These are phyloP conservation scores for Peribatodes rhomboidaria DNA, from an alignment of 2,888 invertebrate species.

Conservation along the genomic window DNA sequence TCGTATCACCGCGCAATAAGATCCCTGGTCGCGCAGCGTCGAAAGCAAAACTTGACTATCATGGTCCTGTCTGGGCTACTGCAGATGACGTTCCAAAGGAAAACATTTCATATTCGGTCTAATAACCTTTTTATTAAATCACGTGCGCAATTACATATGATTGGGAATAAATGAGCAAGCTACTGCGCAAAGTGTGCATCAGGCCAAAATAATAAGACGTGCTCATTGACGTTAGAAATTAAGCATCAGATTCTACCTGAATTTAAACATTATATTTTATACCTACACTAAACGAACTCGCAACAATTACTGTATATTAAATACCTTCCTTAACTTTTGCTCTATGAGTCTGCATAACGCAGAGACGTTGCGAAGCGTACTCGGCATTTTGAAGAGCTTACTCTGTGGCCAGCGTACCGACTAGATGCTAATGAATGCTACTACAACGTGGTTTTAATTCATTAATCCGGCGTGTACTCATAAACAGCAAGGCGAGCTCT, in stretches of 20 bases:
- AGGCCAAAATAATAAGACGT: background rate
- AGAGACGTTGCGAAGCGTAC: constrained; percentile 10
- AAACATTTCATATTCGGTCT: too few relatives aligned
- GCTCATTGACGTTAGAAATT: background rate
- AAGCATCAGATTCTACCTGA: background rate
- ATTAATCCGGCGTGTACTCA: constrained; percentile 27
- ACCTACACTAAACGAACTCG: constrained; percentile 5
- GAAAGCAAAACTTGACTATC: too few relatives aligned
- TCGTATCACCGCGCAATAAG: too few relatives aligned
- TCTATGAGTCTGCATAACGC: constrained; percentile 10
- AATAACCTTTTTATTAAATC: too few relatives aligned
- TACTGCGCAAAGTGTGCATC: too few relatives aligned
- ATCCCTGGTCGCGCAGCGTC: too few relatives aligned
- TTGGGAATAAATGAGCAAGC: too few relatives aligned
- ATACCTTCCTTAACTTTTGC: constrained; percentile 10
- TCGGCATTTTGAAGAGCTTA: constrained; percentile 26
- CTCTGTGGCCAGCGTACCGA: constrained; percentile 38
- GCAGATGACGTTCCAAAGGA: too few relatives aligned
- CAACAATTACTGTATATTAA: constrained; percentile 6
- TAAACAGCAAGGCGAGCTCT: constrained; percentile 30
- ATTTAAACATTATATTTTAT: constrained; percentile 1
- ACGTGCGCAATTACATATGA: too few relatives aligned
- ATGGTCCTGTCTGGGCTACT: too few relatives aligned
- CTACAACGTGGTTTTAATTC: constrained; percentile 46
- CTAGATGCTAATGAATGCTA: constrained; percentile 49